These are phyloP conservation scores for Tauraco hartlaubi DNA, from an alignment of 2,797 vertebrate species.

Conservation along the genomic window DNA sequence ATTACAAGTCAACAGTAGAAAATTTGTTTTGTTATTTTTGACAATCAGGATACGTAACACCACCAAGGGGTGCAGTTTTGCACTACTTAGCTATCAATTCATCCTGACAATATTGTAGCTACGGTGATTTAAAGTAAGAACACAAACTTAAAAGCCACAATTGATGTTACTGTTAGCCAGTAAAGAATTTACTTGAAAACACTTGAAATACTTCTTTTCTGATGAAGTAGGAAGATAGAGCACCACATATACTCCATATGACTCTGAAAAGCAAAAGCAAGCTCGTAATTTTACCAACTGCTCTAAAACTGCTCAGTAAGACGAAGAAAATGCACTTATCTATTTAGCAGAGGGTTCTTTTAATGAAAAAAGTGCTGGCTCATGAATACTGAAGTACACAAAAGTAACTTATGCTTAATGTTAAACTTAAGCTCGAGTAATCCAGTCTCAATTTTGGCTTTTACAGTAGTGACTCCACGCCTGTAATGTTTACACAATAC, in stretches of 20 bases:
- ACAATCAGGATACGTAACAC: not conserved
- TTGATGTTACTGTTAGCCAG: not conserved
- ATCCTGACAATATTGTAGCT: too few relatives aligned
- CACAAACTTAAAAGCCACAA: not conserved
- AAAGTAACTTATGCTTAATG: not conserved
- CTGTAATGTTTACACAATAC: not conserved
- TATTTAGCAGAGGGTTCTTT: not conserved
- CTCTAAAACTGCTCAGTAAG: not conserved
- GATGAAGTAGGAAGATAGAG: not conserved
- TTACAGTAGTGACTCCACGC: not conserved
- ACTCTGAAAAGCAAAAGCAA: not conserved
- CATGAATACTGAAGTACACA: not conserved
- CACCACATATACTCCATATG: not conserved
- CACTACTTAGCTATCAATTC: not conserved
- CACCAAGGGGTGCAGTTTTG: constrained; percentile 56
- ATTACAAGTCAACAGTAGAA: not conserved
- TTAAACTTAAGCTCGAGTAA: not conserved
- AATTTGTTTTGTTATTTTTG: not conserved
- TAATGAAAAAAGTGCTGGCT: not conserved
- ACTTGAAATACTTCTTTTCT: not conserved
- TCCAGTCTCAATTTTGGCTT: not conserved
- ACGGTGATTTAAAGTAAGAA: not conserved
- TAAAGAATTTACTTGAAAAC: not conserved
- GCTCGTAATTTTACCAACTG: not conserved
- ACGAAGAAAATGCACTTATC: not conserved